Conservation (phyloP, 2,113 vertebrate genomes). For the Anguilla rostrata region DNA sequence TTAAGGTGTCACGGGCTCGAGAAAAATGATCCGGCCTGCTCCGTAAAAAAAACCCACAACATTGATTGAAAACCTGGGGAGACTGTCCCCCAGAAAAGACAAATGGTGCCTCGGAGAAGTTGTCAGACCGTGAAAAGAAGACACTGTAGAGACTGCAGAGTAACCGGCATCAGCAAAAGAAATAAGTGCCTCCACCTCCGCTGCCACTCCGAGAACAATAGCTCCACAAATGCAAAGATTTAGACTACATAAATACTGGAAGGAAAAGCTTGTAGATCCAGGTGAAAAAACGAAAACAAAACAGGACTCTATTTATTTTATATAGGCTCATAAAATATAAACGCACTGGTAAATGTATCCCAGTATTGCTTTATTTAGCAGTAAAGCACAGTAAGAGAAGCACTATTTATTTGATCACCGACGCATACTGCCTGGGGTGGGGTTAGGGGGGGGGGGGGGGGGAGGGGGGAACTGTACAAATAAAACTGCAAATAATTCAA, state of each 20-base stretch:
- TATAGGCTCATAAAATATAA: neutral
- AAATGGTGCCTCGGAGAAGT: neutral
- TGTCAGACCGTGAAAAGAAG: constrained; percentile 4
- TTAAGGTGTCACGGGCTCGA: neutral
- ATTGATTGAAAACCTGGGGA: constrained; percentile 2
- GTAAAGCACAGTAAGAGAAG: neutral
- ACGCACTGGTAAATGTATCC: neutral
- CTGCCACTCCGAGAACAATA: neutral
- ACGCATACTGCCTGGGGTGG: neutral
- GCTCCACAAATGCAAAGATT: neutral
- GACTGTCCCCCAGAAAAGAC: neutral
- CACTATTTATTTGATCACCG: neutral
- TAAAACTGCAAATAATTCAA: neutral
- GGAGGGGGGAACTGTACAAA: neutral
- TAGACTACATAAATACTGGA: neutral
- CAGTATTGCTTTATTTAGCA: neutral
- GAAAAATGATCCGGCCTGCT: neutral
- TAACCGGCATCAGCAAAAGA: neutral
- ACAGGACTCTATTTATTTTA: neutral
- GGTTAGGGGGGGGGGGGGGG: no score
- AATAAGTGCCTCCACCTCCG: neutral
- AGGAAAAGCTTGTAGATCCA: neutral
- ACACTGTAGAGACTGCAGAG: constrained; percentile 1
- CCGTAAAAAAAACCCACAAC: neutral
- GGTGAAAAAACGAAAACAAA: neutral